Percentiles rank a stretch among this genome's conserved stretches.
Conservation (phyloP, 2,113 vertebrate species). For the Cinclus mexicanus region DNA sequence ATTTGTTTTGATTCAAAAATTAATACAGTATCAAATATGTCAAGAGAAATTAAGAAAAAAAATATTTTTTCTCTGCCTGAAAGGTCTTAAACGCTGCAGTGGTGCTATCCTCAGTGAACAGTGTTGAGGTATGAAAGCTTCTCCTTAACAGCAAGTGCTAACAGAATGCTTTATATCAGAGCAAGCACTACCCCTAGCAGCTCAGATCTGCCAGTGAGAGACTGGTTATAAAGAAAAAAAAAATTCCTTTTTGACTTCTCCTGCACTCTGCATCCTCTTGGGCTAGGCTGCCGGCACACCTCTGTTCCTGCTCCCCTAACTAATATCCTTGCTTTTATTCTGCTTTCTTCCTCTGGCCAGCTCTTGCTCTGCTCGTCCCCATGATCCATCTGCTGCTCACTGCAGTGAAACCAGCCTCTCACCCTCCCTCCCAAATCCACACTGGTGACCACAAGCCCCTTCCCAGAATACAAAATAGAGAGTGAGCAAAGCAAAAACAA, state of each 20-base stretch:
- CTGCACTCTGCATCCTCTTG: background rate
- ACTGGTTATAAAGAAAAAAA: background rate
- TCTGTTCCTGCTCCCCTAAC: background rate
- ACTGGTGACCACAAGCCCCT: rapidly evolving
- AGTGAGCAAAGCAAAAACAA: background rate
- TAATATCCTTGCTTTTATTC: background rate
- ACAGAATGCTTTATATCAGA: background rate
- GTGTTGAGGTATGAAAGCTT: background rate
- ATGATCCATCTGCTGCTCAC: rapidly evolving
- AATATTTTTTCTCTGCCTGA: background rate
- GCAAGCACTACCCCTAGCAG: background rate
- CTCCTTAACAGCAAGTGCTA: background rate
- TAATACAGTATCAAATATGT: background rate
- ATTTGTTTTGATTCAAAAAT: background rate
- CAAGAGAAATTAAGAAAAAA: background rate
- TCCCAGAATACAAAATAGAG: background rate
- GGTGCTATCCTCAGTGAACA: background rate
- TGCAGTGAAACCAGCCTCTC: background rate
- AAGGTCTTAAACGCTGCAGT: background rate
- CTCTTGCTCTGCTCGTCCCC: background rate
- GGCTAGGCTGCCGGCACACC: background rate
- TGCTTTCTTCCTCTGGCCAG: background rate
- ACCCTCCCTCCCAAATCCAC: background rate
- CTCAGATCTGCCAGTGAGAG: background rate
- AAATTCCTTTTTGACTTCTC: background rate